Percentiles rank a stretch among this genome's conserved stretches.
phyloP scores from a whole-genome alignment of 1,140 invertebrate genomes.

The Apolygus lucorum region DNA sequence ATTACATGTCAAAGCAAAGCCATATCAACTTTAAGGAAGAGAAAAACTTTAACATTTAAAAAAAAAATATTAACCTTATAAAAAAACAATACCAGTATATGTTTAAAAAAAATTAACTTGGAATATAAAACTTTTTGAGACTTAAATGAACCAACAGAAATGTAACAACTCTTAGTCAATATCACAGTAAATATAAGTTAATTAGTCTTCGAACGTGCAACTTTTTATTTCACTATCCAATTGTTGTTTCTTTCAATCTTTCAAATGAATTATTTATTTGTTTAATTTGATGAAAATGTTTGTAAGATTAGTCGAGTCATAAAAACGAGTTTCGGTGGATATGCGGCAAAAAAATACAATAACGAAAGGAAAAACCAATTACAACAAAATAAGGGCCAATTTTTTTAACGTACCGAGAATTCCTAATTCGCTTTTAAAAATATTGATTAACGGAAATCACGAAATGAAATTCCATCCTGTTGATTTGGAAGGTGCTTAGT shows the following conservation, averaged over 20 bases:
- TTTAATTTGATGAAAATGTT: no score
- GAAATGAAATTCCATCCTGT: no score
- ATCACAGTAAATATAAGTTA: not conserved
- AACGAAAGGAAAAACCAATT: no score
- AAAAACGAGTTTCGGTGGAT: not conserved
- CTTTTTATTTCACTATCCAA: no score
- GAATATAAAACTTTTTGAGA: constrained; percentile 5
- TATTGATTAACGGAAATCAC: no score
- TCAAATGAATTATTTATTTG: not conserved
- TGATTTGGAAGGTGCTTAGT: not conserved
- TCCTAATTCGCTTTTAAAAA: no score
- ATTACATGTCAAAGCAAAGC: constrained; percentile 17
- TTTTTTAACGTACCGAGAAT: no score
- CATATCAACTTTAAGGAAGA: constrained; percentile 17
- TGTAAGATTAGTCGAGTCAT: not conserved
- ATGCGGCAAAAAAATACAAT: not conserved
- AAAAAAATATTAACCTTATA: not conserved
- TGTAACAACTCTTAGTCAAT: constrained; percentile 22
- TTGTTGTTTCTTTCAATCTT: not conserved
- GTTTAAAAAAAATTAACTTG: no score
- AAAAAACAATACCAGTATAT: not conserved
- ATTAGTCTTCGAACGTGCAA: not conserved
- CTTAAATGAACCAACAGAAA: constrained; percentile 24
- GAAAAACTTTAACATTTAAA: not conserved
- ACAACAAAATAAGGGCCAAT: not conserved